These are phyloP conservation scores for Ecliptopera silaceata DNA, from an alignment of 2,888 invertebrate genomes.

Conservation along the genomic window DNA sequence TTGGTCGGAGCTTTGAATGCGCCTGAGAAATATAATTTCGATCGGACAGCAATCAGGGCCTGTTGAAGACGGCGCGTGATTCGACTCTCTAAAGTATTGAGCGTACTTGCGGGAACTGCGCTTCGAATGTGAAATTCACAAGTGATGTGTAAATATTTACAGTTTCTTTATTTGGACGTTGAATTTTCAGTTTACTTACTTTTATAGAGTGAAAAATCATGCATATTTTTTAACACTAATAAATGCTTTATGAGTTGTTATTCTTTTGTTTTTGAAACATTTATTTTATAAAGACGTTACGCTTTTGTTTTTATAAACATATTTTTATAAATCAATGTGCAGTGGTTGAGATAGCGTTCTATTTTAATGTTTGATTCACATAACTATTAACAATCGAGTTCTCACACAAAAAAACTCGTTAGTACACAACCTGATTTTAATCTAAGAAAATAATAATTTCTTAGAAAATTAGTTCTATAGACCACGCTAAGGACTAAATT, in stretches of 20 bases:
- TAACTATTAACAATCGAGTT: too few relatives aligned
- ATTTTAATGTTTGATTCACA: too few relatives aligned
- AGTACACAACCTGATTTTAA: too few relatives aligned
- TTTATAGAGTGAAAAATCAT: not conserved
- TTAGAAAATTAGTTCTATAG: not conserved
- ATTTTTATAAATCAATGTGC: too few relatives aligned
- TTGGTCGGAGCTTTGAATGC: slow-evolving; percentile 77
- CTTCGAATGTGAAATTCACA: slow-evolving; percentile 47
- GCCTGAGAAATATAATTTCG: slow-evolving; percentile 81
- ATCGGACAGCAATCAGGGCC: slow-evolving; percentile 81
- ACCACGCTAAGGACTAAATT: not conserved
- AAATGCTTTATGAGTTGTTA: too few relatives aligned
- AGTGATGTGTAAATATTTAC: slow-evolving; percentile 48
- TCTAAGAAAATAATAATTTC: too few relatives aligned
- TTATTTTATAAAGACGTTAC: too few relatives aligned
- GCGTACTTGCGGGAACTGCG: slow-evolving; percentile 57
- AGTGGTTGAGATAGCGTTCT: too few relatives aligned
- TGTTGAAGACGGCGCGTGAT: slow-evolving; percentile 82
- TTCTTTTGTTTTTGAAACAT: too few relatives aligned
- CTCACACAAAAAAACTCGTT: too few relatives aligned
- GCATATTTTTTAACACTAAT: not conserved
- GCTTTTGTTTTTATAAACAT: too few relatives aligned
- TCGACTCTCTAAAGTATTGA: slow-evolving; percentile 77
- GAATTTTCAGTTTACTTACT: slow-evolving; percentile 10
- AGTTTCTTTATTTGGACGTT: slow-evolving; percentile 21